These are phyloP conservation scores for Armadillidium nasatum DNA, from an alignment of 1,140 invertebrate species.

Conservation along the genomic window DNA sequence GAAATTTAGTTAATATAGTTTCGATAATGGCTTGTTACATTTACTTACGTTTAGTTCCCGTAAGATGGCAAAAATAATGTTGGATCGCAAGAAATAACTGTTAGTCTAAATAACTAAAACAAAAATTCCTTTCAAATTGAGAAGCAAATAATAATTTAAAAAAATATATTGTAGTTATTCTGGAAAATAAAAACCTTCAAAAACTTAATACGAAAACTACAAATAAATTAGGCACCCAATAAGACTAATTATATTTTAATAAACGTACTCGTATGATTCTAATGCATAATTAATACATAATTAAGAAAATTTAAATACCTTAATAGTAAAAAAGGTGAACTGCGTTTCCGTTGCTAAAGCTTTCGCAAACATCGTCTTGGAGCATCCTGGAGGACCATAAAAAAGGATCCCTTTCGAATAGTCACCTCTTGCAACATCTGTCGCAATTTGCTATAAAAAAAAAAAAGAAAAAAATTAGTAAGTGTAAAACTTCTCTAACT, in stretches of 20 bases:
- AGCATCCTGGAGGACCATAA: slow-evolving; percentile 97
- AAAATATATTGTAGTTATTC: too few relatives aligned
- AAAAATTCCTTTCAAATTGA: too few relatives aligned
- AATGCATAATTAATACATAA: not conserved
- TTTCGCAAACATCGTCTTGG: slow-evolving; percentile 93
- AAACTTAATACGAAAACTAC: not conserved
- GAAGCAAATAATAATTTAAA: too few relatives aligned
- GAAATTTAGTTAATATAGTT: too few relatives aligned
- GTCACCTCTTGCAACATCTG: slow-evolving; percentile 21
- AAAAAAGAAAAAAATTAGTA: too few relatives aligned
- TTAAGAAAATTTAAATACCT: slow-evolving; percentile 59
- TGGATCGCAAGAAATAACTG: too few relatives aligned
- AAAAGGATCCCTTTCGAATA: slow-evolving; percentile 91
- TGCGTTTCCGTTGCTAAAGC: slow-evolving; percentile 92
- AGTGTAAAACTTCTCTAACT: too few relatives aligned
- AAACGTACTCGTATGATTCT: not conserved
- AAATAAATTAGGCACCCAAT: not conserved
- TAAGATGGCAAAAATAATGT: too few relatives aligned
- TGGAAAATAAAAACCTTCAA: not conserved
- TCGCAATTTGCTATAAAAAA: too few relatives aligned
- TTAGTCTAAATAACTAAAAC: too few relatives aligned
- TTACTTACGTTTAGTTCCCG: too few relatives aligned
- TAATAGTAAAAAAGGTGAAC: slow-evolving; percentile 83
- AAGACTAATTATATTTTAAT: not conserved
- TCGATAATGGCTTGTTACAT: too few relatives aligned